A percentile compares a stretch with the other conserved stretches of the same genome.
phyloP scores from a whole-genome alignment of 2,113 vertebrate genomes.

The Ornithorhynchus anatinus region DNA sequence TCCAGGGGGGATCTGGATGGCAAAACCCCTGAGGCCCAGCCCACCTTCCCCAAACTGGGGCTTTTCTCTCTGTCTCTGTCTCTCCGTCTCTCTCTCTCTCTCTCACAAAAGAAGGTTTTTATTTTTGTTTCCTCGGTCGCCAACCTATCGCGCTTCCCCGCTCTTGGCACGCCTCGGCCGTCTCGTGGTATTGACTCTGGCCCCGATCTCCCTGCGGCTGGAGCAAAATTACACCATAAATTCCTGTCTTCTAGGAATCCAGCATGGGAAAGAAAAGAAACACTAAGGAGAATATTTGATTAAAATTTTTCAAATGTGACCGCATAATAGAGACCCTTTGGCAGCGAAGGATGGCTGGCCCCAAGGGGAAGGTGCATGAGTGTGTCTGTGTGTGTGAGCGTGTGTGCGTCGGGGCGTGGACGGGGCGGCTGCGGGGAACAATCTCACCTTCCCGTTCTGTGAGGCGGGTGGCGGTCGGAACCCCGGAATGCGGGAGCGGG shows the following conservation, averaged over 20 bases:
- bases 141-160: conserved; percentile 54
- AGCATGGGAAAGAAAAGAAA: conserved; percentile 80
- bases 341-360: conserved; percentile 57
- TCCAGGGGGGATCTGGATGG: accelerated
- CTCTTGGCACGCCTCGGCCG: conserved; percentile 66
- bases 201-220: conserved; percentile 57
- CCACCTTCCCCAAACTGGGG: background rate
- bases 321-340: conserved; percentile 63
- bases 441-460: background rate
- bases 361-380: conserved; percentile 29
- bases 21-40: too few relatives aligned
- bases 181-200: conserved; percentile 79
- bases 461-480: background rate
- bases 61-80: conserved; percentile 37
- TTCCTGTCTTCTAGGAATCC: conserved; percentile 85
- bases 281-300: conserved; percentile 65
- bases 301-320: conserved; percentile 77
- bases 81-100: conserved; percentile 32
- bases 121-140: conserved; percentile 58
- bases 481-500: too few relatives aligned
- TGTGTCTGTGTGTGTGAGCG: background rate
- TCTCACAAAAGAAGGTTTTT: conserved; percentile 53
- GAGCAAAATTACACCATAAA: conserved; percentile 79
- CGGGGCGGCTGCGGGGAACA: accelerated
- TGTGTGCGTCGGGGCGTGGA: background rate